Conservation (phyloP, 2,888 invertebrate species). For the Cryptus armator region DNA sequence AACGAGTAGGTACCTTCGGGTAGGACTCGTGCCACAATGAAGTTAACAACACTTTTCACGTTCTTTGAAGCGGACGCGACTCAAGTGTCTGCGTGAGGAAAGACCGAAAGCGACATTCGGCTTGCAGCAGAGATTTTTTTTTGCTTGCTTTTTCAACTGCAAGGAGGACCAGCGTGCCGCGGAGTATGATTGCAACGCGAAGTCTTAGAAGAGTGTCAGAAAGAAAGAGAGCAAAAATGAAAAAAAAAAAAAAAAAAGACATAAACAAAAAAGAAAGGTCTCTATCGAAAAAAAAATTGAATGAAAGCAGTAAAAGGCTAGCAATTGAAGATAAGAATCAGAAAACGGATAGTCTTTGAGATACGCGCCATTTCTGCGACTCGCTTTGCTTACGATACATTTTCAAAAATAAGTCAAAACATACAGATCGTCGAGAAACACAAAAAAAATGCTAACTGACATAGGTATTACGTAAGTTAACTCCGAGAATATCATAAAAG, state of each 20-base stretch:
- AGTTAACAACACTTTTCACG: slow-evolving; percentile 75
- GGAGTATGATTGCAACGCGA: slow-evolving; percentile 39
- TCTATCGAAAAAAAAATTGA: slow-evolving; percentile 1
- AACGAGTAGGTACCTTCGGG: slow-evolving; percentile 54
- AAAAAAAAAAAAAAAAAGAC: slow-evolving; percentile 10
- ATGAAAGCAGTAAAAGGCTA: not conserved
- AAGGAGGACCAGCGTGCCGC: slow-evolving; percentile 12
- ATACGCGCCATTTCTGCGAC: not conserved
- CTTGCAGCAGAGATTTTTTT: slow-evolving; percentile 43
- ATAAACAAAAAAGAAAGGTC: not conserved
- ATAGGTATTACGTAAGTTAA: not conserved
- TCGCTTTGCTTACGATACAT: too few relatives aligned
- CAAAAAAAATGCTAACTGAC: not conserved
- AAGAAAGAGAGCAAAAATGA: slow-evolving; percentile 10
- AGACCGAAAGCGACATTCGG: slow-evolving; percentile 53
- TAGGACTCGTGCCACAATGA: slow-evolving; percentile 69
- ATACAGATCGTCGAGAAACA: not conserved
- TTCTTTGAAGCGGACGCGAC: slow-evolving; percentile 70
- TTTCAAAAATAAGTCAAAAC: too few relatives aligned
- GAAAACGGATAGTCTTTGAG: not conserved
- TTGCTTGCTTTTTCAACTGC: not conserved
- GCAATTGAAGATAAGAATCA: not conserved
- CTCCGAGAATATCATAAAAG: not conserved
- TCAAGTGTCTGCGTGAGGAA: slow-evolving; percentile 59
- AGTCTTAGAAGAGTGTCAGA: not conserved